Evolutionary conservation across 2,797 vertebrate genomes (phyloP).

Genomic region (Myiothlypis coronata): DNA sequence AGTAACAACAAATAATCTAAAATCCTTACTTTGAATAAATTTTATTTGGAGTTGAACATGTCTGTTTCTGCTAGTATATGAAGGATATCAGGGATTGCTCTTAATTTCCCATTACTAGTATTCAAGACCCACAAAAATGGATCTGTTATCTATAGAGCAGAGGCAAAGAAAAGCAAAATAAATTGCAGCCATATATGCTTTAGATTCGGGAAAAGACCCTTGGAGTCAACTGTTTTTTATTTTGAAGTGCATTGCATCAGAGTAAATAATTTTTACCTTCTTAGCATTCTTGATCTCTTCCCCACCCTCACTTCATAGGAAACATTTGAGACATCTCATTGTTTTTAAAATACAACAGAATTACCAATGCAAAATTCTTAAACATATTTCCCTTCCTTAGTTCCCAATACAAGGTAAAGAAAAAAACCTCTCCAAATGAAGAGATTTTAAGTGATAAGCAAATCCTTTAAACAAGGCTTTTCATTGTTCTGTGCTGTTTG

Average conservation of each 20-base stretch:
- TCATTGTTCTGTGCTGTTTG: background rate
- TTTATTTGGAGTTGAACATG: background rate
- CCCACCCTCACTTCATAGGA: background rate
- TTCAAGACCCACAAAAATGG: background rate
- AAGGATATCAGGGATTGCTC: background rate
- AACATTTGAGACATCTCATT: background rate
- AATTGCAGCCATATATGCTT: background rate
- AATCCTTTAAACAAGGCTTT: background rate
- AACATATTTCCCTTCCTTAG: background rate
- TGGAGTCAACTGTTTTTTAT: background rate
- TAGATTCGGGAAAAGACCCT: background rate
- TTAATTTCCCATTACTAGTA: background rate
- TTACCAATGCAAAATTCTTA: background rate
- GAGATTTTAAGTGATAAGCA: background rate
- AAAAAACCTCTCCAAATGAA: background rate
- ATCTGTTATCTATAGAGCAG: background rate
- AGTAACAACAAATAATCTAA: background rate
- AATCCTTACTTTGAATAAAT: background rate
- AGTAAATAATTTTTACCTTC: background rate
- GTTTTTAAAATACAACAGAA: background rate
- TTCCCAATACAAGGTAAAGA: background rate
- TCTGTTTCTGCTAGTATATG: background rate
- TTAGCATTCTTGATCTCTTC: background rate
- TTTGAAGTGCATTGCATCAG: background rate
- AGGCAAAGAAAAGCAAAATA: background rate